Evolutionary conservation across 2,113 vertebrate genomes (phyloP).

Genomic region (Hypanus sabinus): DNA sequence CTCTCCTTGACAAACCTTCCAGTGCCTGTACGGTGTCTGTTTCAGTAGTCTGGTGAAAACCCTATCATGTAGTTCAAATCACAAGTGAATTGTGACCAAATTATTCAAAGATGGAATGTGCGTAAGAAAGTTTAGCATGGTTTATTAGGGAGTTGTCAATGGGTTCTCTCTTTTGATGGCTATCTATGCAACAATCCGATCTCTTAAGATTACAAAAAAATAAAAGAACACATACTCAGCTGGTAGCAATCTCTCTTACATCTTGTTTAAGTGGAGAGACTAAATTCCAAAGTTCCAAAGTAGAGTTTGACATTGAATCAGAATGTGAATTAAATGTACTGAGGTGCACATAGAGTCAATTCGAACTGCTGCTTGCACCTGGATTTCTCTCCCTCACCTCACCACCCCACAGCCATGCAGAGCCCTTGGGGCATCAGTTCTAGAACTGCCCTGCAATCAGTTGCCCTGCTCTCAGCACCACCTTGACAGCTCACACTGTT

Average conservation of each 20-base stretch:
- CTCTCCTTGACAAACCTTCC: too few relatives aligned
- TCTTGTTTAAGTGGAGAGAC: neutral
- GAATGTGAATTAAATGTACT: neutral
- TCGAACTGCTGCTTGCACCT: too few relatives aligned
- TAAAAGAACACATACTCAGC: neutral
- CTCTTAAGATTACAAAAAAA: neutral
- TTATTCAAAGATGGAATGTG: neutral
- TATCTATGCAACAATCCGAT: neutral
- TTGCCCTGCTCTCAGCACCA: too few relatives aligned
- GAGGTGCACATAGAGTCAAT: neutral
- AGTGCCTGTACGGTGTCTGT: too few relatives aligned
- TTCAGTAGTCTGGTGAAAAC: neutral
- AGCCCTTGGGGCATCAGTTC: too few relatives aligned
- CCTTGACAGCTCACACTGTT: too few relatives aligned
- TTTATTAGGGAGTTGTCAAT: neutral
- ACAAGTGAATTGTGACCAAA: neutral
- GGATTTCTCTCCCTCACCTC: too few relatives aligned
- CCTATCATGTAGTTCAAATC: neutral
- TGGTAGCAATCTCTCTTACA: slow-evolving; percentile 15
- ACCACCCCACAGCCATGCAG: too few relatives aligned
- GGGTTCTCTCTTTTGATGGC: neutral
- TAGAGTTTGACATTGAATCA: neutral
- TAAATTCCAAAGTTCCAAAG: slow-evolving; percentile 13
- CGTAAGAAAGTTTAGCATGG: neutral
- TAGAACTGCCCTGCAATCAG: too few relatives aligned